These are phyloP conservation scores for Mohoua ochrocephala DNA, from an alignment of 2,113 vertebrate genomes.

Conservation along the genomic window DNA sequence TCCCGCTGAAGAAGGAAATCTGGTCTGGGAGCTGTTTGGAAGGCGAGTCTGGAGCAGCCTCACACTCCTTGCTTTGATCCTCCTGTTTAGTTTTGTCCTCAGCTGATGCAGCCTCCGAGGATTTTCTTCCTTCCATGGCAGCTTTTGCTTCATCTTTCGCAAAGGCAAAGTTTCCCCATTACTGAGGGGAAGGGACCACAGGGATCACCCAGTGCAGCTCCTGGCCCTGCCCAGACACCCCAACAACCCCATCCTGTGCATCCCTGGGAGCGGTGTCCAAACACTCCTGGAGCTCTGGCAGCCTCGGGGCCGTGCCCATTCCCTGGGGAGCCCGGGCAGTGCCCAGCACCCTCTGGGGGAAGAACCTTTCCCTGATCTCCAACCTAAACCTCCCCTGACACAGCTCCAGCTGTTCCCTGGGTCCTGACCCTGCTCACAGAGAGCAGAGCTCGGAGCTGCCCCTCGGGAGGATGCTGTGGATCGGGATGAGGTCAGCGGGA, in stretches of 20 bases:
- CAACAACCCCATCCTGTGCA: neutral
- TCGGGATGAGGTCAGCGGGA: no score
- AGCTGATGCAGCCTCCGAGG: constrained; percentile 39
- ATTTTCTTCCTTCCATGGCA: constrained; percentile 48
- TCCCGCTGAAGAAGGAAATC: constrained; percentile 98
- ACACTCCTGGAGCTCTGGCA: neutral
- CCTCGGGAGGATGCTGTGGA: no score
- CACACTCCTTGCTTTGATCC: constrained; percentile 56
- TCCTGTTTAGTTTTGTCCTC: constrained; percentile 50
- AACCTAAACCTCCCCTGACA: no score
- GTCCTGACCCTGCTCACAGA: no score
- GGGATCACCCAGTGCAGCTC: no score
- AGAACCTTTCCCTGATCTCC: neutral
- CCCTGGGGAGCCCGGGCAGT: neutral
- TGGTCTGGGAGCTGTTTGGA: constrained; percentile 96
- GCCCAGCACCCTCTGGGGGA: neutral
- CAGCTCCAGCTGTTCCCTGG: no score
- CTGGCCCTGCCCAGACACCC: neutral
- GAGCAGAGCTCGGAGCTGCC: no score
- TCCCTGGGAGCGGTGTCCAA: rapidly evolving
- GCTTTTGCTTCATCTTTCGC: constrained; percentile 60
- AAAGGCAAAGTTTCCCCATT: constrained; percentile 40
- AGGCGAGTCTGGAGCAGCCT: constrained; percentile 79
- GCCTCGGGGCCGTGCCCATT: neutral
- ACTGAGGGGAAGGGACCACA: neutral